These are phyloP conservation scores for Rhadina sibilatrix DNA, from an alignment of 2,113 vertebrate genomes.

Conservation along the genomic window DNA sequence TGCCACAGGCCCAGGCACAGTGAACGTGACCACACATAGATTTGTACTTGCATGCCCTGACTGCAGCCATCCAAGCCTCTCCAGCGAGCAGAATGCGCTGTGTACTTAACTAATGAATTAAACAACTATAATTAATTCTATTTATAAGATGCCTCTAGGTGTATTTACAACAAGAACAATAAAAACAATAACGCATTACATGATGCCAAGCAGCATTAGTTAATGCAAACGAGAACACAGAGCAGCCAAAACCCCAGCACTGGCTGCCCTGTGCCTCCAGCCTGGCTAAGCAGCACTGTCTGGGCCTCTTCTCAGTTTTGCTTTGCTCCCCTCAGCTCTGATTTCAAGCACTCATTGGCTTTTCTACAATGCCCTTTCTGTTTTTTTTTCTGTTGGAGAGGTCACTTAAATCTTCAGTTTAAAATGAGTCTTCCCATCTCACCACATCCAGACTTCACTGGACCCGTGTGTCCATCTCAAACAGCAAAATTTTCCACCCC, in stretches of 20 bases:
- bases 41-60: not conserved
- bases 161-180: slow-evolving; percentile 63
- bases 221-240: not conserved
- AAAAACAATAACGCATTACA: slow-evolving; percentile 46
- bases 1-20: not conserved
- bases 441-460: not conserved
- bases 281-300: not conserved
- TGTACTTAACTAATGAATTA: slow-evolving; percentile 56
- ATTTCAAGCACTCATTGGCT: not conserved
- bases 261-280: not conserved
- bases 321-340: not conserved
- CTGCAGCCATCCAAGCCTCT: not conserved
- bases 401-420: not conserved
- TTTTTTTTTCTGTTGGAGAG: not conserved
- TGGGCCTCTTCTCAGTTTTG: not conserved
- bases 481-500: not conserved
- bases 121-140: slow-evolving; percentile 60
- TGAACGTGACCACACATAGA: not conserved
- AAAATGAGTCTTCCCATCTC: not conserved
- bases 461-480: not conserved
- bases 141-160: slow-evolving; percentile 64
- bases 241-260: not conserved
- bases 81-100: not conserved
- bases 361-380: not conserved
- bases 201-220: slow-evolving; percentile 29